Evolutionary conservation across 37 sponge, comb jelly and placozoan species (phyloP).

Genomic region (Theonella swinhoei): DNA sequence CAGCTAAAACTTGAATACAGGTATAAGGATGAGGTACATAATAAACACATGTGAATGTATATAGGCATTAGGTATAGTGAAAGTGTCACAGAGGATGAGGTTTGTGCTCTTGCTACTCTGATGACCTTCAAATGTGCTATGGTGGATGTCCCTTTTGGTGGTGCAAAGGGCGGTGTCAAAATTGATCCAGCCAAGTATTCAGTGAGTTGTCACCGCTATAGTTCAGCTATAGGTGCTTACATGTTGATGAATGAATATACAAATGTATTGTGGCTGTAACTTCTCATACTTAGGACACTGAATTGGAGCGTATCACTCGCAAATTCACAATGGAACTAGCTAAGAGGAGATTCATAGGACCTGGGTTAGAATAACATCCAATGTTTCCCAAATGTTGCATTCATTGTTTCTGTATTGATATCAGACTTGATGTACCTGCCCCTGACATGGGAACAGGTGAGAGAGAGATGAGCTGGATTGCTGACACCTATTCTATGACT

Average conservation of each 20-base stretch:
- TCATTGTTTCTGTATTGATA: too few relatives aligned
- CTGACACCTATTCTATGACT: conserved; percentile 96
- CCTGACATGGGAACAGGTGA: conserved; percentile 99
- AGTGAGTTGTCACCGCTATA: conserved; percentile 13
- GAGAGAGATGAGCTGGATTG: conserved; percentile 99
- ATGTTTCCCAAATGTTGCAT: too few relatives aligned
- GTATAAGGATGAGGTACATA: too few relatives aligned
- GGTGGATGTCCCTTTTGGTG: conserved; percentile 72
- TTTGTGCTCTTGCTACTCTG: conserved; percentile 92
- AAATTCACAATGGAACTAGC: conserved; percentile 94
- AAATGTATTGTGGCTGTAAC: too few relatives aligned
- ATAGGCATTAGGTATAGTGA: conserved; percentile 91
- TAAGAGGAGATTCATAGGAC: conserved; percentile 98
- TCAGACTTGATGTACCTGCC: conserved; percentile 96
- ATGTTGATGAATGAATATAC: too few relatives aligned
- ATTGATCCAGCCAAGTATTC: conserved; percentile 88
- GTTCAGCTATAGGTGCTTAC: too few relatives aligned
- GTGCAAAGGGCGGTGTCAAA: conserved; percentile 98
- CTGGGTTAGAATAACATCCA: conserved; percentile 69
- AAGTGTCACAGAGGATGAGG: conserved; percentile 83
- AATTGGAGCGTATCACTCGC: conserved; percentile 95
- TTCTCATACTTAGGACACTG: conserved; percentile 78
- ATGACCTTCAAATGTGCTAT: conserved; percentile 92
- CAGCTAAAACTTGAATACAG: too few relatives aligned
- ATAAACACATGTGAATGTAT: too few relatives aligned